Evolutionary conservation across 1,140 invertebrate species (phyloP), one percentile per base, ranked within the genome.

Genomic region (Anthonomus grandis): DNA sequence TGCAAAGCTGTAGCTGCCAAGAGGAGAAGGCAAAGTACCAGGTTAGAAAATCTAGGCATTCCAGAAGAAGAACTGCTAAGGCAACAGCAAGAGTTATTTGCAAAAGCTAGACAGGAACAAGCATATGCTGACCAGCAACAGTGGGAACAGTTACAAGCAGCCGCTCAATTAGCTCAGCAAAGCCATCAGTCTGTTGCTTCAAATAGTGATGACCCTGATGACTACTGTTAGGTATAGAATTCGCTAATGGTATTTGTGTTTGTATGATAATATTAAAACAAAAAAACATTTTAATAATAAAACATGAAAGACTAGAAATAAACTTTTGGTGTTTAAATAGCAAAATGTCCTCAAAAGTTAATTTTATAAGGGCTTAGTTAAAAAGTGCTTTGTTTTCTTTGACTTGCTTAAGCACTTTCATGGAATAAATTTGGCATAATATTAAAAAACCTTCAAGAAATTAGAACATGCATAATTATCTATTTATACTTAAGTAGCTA

Each of bases 51-150:
- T 78, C 79, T 97, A 18, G 95, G 95, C 22, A 98, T 98, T 70
- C 95, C 95, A 12, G 95, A 98, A 77, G 95, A 98, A 73, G 95
- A 98, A 76, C 75, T 98, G 9, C 74, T 97, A n/a, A 79, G 93
- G 41, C 95, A 97, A 71, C 96, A 98, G 67, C 95, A 98, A 75
- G 95, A 96, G 79, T 76, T 98, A n/a, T 98, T 98, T 84, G 95
- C 93, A 3, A 94, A 88, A 85, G 91, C 91, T n/a, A 75, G 91
- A 64, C 87, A 92, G 75, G 90, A 94, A 72, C 91, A 94, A 75
- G 89, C 89, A 2, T 86, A 86, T 57, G 84, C 86, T 38, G 91
- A 93, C 63, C 90, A 93, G 69, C 88, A 93, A 65, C 87, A 94
- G 66, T 93, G 90, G 90, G 79, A 89, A 63, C 85, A 92, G 66